A percentile compares a stretch with the other conserved stretches of the same genome.
These are phyloP conservation scores for Ennomos erosarius DNA, from an alignment of 2,888 invertebrate genomes.

Conservation along the genomic window DNA sequence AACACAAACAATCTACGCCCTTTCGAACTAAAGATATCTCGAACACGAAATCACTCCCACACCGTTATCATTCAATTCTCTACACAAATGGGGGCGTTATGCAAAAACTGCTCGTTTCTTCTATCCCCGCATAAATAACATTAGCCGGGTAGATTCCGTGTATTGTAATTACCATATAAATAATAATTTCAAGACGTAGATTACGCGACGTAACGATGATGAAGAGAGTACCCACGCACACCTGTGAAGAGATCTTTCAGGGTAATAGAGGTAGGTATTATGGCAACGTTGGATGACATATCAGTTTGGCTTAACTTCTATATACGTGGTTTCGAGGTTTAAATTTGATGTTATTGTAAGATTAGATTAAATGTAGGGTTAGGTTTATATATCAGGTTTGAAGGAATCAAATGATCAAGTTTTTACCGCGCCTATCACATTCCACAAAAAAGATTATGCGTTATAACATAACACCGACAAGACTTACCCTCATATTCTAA, in stretches of 20 bases:
- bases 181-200: conserved; percentile 82
- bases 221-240: conserved; percentile 51
- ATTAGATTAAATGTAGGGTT: no score
- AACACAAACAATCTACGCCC: neutral
- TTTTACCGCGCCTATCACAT: conserved; percentile 11
- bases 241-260: conserved; percentile 27
- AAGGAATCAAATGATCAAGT: no score
- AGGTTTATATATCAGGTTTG: no score
- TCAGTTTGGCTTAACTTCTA: no score
- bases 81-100: conserved; percentile 69
- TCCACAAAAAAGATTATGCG: conserved; percentile 54
- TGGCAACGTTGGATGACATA: no score
- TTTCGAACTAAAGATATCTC: conserved; percentile 13
- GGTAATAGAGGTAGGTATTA: neutral
- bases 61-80: conserved; percentile 76
- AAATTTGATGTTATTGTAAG: no score
- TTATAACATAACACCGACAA: conserved; percentile 67
- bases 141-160: conserved; percentile 74
- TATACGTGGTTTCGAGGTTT: no score
- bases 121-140: conserved; percentile 83
- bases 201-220: conserved; percentile 77
- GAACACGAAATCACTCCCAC: conserved; percentile 28
- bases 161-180: conserved; percentile 84
- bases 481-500: no score
- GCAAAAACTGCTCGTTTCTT: conserved; percentile 78